Conservation (phyloP, 1,140 invertebrate genomes). For the Dinoponera quadriceps region DNA sequence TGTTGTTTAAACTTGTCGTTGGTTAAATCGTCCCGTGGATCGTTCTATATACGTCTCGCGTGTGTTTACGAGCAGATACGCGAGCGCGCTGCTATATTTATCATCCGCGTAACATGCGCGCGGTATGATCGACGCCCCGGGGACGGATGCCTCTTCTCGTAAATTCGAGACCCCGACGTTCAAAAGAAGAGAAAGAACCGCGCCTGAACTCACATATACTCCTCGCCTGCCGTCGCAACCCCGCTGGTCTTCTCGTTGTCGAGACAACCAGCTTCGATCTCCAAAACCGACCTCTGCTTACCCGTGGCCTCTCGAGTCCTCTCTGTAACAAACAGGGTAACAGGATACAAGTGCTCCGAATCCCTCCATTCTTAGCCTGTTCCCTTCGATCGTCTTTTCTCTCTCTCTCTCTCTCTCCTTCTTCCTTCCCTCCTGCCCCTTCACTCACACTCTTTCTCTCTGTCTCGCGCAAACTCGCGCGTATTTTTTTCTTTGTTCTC, state of each 20-base stretch:
- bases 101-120: neutral
- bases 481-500: conserved; percentile 24
- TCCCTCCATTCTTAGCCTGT: conserved; percentile 29
- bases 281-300: conserved; percentile 59
- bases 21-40: conserved; percentile 29
- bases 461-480: conserved; percentile 36
- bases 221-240: neutral
- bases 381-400: neutral
- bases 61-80: conserved; percentile 40
- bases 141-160: conserved; percentile 17
- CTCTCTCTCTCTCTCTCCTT: conserved; percentile 9
- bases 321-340: conserved; percentile 75
- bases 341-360: conserved; percentile 76
- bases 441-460: neutral
- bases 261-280: conserved; percentile 68
- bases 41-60: conserved; percentile 27
- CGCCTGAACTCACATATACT: conserved; percentile 32
- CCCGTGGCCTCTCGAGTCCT: conserved; percentile 34
- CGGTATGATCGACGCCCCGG: neutral
- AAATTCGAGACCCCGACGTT: conserved; percentile 52
- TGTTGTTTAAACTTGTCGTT: conserved; percentile 43
- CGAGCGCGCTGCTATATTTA: neutral
- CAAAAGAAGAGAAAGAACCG: neutral
- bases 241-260: conserved; percentile 64
- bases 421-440: neutral